phyloP scores from a whole-genome alignment of 2,888 invertebrate genomes.

The Fragum sueziense region DNA sequence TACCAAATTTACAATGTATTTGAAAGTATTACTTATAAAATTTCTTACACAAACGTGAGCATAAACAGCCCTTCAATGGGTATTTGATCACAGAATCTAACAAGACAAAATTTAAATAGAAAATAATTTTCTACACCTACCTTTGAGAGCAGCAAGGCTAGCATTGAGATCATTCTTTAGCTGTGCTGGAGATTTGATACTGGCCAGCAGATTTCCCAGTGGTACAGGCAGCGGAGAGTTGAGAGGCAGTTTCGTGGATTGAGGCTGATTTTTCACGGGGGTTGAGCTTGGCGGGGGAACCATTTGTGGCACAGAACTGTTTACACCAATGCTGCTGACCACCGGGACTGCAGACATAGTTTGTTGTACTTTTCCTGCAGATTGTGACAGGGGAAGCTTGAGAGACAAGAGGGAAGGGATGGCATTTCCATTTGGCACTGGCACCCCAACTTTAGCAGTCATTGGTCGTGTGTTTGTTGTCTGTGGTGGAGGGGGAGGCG shows the following conservation, averaged over 20 bases:
- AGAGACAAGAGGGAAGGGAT: constrained; percentile 63
- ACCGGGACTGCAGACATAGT: neutral
- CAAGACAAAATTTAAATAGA: too few relatives aligned
- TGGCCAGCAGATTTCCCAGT: constrained; percentile 43
- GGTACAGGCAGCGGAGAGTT: constrained; percentile 32
- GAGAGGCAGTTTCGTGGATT: constrained; percentile 25
- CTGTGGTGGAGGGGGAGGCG: constrained; percentile 64
- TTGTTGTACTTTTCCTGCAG: neutral
- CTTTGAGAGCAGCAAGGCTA: constrained; percentile 57
- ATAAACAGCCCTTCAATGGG: too few relatives aligned
- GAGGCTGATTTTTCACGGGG: neutral
- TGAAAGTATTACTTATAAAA: too few relatives aligned
- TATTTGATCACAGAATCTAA: too few relatives aligned
- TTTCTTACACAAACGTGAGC: too few relatives aligned
- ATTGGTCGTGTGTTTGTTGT: neutral
- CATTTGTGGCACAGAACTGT: constrained; percentile 21
- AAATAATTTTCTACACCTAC: constrained; percentile 38
- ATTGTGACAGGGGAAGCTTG: constrained; percentile 54
- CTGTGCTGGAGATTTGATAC: constrained; percentile 53
- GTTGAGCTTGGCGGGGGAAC: constrained; percentile 26
- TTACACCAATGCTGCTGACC: neutral
- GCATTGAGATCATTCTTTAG: constrained; percentile 58
- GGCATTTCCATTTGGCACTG: constrained; percentile 27
- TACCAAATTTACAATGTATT: too few relatives aligned
- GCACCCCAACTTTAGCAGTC: neutral